Evolutionary conservation across 2,888 invertebrate species (phyloP), one percentile per base, ranked within the genome.

Genomic region (Heliconius hortense): DNA sequence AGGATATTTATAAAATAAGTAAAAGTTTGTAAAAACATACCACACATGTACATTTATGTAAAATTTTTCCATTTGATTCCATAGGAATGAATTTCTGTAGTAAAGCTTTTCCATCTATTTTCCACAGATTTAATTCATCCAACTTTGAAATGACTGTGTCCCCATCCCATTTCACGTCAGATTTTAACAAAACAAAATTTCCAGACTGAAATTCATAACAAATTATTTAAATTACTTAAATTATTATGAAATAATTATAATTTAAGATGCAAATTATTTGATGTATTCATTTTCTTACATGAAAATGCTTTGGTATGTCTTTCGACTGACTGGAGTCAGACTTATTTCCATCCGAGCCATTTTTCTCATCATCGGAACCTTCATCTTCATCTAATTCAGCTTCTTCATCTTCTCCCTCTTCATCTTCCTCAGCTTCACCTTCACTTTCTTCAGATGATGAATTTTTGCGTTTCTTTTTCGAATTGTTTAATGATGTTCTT

Each of bases 61-160:
- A 87, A 64, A 91, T 87, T 85, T 94, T 94, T 78, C 95, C 95
- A 87, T 91, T 94, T 78, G 95, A 94, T 85, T 95, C 94, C 90
- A 95, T 94, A 56, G 95, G 95, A 82, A 96, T 95, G 88, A 95
- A 96, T 85, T 96, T 96, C 85, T 96, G 96, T 82, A 96, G 86
- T 84, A 96, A 92, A 78, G 95, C 95, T 84, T 96, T 96, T 64
- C 95, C 95, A 89, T 96, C 96, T 79, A 96, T 95, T 89, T 95
- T 95, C 96, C 96, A 96, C 84, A 96, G 92, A 81, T 95, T 95
- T 77, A 95, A 93, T 84, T 95, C 94, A 92, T 93, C 92, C 86
- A 94, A 82, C 80, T 94, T 94, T 72, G 94, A 93, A 81, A 89
- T 88, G 35, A 94, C 95, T 78, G 94, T 95, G 74, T 94, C 94